Conservation (phyloP, 2,113 vertebrate genomes). For the Butorides virescens region DNA sequence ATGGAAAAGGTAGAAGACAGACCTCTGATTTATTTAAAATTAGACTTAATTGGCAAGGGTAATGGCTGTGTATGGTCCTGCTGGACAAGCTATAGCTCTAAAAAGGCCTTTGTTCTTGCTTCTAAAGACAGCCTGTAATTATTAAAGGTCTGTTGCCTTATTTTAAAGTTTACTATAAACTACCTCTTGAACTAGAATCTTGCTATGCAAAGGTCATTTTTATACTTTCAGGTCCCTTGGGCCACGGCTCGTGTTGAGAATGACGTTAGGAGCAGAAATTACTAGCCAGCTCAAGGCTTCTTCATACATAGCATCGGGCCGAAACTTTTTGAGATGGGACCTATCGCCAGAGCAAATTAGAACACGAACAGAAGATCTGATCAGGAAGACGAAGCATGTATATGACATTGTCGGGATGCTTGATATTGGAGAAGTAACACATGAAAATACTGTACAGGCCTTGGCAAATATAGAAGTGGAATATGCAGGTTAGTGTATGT, state of each 20-base stretch:
- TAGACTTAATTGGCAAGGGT: background rate
- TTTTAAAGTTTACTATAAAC: background rate
- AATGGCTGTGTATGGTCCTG: background rate
- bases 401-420: slow-evolving; percentile 83
- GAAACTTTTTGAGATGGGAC: slow-evolving; percentile 85
- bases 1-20: background rate
- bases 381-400: slow-evolving; percentile 79
- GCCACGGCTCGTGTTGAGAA: slow-evolving; percentile 66
- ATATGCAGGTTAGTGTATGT: slow-evolving; percentile 80
- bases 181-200: background rate
- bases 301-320: slow-evolving; percentile 53
- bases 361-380: slow-evolving; percentile 80
- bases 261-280: slow-evolving; percentile 81
- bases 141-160: background rate
- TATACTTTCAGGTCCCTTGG: slow-evolving; percentile 66
- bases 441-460: slow-evolving; percentile 84
- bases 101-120: background rate
- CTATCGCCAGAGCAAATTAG: slow-evolving; percentile 85
- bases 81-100: background rate
- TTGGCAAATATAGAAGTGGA: slow-evolving; percentile 86
- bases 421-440: slow-evolving; percentile 78
- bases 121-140: background rate
- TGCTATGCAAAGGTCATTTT: background rate
- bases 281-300: slow-evolving; percentile 60
- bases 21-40: background rate